Conservation (phyloP, 2,888 invertebrate species). For the Oscheius sp. region DNA sequence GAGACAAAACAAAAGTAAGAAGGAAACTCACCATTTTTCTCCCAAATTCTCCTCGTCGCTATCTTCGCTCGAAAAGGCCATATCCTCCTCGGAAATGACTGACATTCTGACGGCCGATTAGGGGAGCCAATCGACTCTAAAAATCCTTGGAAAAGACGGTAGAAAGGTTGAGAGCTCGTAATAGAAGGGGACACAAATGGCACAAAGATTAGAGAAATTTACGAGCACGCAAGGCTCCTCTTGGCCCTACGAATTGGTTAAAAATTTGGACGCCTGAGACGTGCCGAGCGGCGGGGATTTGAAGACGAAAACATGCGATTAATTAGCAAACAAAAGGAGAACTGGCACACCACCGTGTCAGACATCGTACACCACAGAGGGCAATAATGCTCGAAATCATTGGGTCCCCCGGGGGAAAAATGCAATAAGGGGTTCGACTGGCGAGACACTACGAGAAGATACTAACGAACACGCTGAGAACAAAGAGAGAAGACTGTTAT, state of each 20-base stretch:
- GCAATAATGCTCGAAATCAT: slow-evolving; percentile 30
- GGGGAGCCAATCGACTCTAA: slow-evolving; percentile 15
- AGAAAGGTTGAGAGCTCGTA: too few relatives aligned
- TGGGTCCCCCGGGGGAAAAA: slow-evolving; percentile 30
- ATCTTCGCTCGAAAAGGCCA: slow-evolving; percentile 34
- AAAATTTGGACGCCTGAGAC: neutral
- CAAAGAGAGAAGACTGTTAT: neutral
- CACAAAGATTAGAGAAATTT: slow-evolving; percentile 9
- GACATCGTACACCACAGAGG: neutral
- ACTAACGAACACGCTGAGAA: slow-evolving; percentile 25
- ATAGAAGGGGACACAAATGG: slow-evolving; percentile 12
- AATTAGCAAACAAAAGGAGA: slow-evolving; percentile 27
- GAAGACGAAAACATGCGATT: slow-evolving; percentile 22
- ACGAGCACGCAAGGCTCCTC: neutral
- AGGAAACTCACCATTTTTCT: slow-evolving; percentile 44
- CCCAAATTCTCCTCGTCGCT: slow-evolving; percentile 50
- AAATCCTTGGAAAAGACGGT: too few relatives aligned
- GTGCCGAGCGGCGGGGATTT: slow-evolving; percentile 14
- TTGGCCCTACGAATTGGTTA: neutral
- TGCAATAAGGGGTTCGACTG: slow-evolving; percentile 30
- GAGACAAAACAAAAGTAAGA: neutral
- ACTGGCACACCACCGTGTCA: slow-evolving; percentile 17
- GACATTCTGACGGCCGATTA: slow-evolving; percentile 25
- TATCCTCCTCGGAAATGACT: slow-evolving; percentile 34
- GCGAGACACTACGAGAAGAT: slow-evolving; percentile 16